Evolutionary conservation across 2,797 vertebrate species (phyloP).

Genomic region (Girardinus metallicus): DNA sequence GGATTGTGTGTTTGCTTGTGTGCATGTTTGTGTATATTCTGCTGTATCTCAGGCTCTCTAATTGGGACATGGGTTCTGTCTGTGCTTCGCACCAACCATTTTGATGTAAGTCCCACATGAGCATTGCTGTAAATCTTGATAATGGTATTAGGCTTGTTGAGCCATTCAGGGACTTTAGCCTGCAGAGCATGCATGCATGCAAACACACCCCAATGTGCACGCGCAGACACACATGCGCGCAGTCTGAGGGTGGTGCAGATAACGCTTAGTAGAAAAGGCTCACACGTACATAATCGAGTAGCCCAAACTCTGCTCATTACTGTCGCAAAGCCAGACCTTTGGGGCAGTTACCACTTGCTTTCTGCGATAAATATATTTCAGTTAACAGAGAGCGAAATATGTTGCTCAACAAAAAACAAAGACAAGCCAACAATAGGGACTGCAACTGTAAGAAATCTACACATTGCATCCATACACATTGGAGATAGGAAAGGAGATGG

Average conservation of each 20-base stretch:
- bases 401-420: conserved; percentile 19
- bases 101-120: conserved; percentile 75
- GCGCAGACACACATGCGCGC: conserved; percentile 14
- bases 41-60: conserved; percentile 64
- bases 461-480: conserved; percentile 23
- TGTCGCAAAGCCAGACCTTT: conserved; percentile 34
- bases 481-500: conserved; percentile 5
- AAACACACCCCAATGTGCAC: conserved; percentile 23
- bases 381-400: conserved; percentile 14
- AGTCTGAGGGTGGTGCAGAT: conserved; percentile 12
- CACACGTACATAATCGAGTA: conserved; percentile 15
- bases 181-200: conserved; percentile 27
- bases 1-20: conserved; percentile 47
- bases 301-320: conserved; percentile 49
- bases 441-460: conserved; percentile 47
- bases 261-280: conserved; percentile 45
- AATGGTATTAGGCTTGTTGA: conserved; percentile 74
- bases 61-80: conserved; percentile 76
- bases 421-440: conserved; percentile 35
- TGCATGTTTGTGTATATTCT: conserved; percentile 30
- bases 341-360: conserved; percentile 52
- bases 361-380: conserved; percentile 46
- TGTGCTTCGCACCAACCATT: conserved; percentile 69
- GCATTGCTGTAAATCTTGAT: conserved; percentile 80
- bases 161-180: conserved; percentile 59